These are phyloP conservation scores for Oscheius sp. DNA, from an alignment of 2,888 invertebrate species.

Conservation along the genomic window DNA sequence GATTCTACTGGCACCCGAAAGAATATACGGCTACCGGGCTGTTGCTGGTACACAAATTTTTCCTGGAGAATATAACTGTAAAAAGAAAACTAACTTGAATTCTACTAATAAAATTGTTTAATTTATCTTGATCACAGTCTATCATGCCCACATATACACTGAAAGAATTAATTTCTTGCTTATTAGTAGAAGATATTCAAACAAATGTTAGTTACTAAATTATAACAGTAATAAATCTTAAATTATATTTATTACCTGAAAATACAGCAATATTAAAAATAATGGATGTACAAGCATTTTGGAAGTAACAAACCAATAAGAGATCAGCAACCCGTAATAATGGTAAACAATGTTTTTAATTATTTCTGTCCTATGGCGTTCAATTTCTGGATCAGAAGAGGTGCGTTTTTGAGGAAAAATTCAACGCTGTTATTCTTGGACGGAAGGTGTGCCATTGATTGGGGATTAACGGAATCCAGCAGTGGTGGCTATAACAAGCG, in stretches of 20 bases:
- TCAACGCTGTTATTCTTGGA: background rate
- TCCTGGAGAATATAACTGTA: conserved; percentile 15
- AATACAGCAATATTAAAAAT: background rate
- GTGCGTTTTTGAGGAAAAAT: conserved; percentile 6
- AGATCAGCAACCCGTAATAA: background rate
- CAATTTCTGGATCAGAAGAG: conserved; percentile 8
- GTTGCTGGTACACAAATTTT: conserved; percentile 31
- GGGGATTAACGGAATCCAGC: too few species aligned
- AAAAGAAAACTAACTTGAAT: background rate
- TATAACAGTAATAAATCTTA: background rate
- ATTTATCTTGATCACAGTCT: conserved; percentile 18
- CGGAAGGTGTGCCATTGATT: too few species aligned
- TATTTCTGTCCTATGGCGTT: background rate
- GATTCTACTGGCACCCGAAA: conserved; percentile 32
- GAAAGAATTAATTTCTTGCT: background rate
- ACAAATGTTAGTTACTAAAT: background rate
- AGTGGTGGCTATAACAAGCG: too few species aligned
- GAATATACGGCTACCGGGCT: conserved; percentile 36
- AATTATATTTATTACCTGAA: background rate
- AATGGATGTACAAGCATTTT: background rate
- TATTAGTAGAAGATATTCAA: background rate
- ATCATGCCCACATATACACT: conserved; percentile 11
- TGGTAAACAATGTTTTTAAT: too few species aligned
- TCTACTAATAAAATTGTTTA: conserved; percentile 2
- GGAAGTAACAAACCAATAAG: background rate